Percentiles rank a stretch among this genome's conserved stretches.
These are phyloP conservation scores for Pipistrellus nathusii DNA, from an alignment of 2,797 vertebrate species.

Conservation along the genomic window DNA sequence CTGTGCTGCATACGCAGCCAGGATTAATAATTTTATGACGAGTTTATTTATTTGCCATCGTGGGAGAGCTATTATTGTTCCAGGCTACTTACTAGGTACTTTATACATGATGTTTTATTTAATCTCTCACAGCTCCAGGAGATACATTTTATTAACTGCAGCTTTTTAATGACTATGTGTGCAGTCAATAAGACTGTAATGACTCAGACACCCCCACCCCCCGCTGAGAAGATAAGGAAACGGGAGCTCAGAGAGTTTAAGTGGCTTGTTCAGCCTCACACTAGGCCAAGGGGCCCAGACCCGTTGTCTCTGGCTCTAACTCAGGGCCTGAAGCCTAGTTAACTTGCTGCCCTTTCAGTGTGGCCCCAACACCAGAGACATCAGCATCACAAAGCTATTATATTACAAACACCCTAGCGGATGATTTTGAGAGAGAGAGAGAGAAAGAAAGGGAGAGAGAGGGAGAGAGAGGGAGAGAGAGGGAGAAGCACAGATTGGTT, in stretches of 20 bases:
- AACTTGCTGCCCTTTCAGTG: not conserved
- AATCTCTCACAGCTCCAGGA: constrained; percentile 49
- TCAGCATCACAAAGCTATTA: not conserved
- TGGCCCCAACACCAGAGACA: not conserved
- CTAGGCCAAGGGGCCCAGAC: not conserved
- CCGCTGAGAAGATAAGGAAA: constrained; percentile 3
- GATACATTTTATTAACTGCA: constrained; percentile 36
- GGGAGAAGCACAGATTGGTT: not conserved
- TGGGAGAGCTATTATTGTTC: constrained; percentile 42
- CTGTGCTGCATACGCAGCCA: not conserved
- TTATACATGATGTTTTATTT: constrained; percentile 65
- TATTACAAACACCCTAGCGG: not conserved
- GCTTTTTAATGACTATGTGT: constrained; percentile 51
- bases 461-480: too few species aligned
- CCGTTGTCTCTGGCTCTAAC: not conserved
- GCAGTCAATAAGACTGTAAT: constrained; percentile 1
- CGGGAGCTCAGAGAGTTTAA: not conserved
- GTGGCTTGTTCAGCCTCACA: not conserved
- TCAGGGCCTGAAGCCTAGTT: not conserved
- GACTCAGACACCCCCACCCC: not conserved
- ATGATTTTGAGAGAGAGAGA: too few species aligned
- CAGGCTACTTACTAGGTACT: constrained; percentile 49
- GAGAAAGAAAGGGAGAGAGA: too few species aligned
- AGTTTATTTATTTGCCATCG: constrained; percentile 62
- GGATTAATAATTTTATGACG: constrained; percentile 59